Base-by-base conservation (phyloP, 2,113 vertebrate species). In the Phyllostomus discolor region DNA sequence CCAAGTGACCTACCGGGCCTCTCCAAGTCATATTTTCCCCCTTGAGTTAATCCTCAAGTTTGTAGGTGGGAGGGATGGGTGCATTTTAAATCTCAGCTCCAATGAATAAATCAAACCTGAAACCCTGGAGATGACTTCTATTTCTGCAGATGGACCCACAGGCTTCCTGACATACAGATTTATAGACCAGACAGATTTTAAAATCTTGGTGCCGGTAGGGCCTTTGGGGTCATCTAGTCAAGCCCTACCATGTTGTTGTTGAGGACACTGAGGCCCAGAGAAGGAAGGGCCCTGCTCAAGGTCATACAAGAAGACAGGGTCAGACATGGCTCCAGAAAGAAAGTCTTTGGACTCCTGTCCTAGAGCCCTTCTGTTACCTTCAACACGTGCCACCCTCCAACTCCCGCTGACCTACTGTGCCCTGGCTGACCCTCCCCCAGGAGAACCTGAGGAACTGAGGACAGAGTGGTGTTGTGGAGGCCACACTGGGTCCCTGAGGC, bases 61-160 rank as follows among this genome's bases (percentile, higher is more conserved):
- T 43, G 15, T 69, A 50, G 31, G 8, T 26, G 28, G 46, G 24
- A 81, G 28, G n/a, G n/a, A 82, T 20, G 22, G 31, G 15, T 90
- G 33, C 64, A 89, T 89, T 90, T 92, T 70, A 83, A 87, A 92
- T 90, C 80, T 96, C 48, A 70, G 24, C 41, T 94, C 62, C 46
- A 85, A 38, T 14, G 33, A 90, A 69, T 72, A 91, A 81, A 50
- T 81, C 89, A 88, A 80, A 59, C 33, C 67, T 22, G 52, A 86
- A 79, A 91, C 41, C 41, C 2, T 81, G 31, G 43, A 85, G 52
- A 62, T 88, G 62, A 73, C 69, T 91, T 43, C n/a, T 67, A 17
- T 28, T 38, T 89, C 72, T 75, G 84, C 33, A 2, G 2, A 90
- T 38, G 7, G 66, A 84, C 78, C 26, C 93, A 70, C 28, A 67